Conservation (phyloP, 2,888 invertebrate species). For the Pimpla rufipes region DNA sequence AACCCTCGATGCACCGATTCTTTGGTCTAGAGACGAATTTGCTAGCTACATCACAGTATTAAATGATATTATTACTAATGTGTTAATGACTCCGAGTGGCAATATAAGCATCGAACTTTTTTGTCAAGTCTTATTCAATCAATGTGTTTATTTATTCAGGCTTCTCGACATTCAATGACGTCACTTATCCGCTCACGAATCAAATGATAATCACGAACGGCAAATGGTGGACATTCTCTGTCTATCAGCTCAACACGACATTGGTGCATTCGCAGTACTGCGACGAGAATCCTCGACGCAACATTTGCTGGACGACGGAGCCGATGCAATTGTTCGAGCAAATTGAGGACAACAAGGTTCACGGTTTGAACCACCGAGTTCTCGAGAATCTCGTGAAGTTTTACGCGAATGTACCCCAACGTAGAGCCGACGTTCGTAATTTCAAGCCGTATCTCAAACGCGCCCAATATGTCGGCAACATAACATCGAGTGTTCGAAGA, state of each 20-base stretch:
- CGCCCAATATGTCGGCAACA: conserved; percentile 88
- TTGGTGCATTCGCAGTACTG: conserved; percentile 88
- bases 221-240: conserved; percentile 93
- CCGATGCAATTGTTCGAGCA: conserved; percentile 91
- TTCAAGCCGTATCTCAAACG: conserved; percentile 91
- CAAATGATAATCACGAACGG: conserved; percentile 97
- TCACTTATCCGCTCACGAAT: conserved; percentile 95
- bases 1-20: too few species aligned
- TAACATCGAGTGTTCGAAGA: conserved; percentile 89
- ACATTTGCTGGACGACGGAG: conserved; percentile 93
- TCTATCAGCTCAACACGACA: conserved; percentile 97
- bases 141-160: conserved; percentile 83
- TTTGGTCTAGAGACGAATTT: too few species aligned
- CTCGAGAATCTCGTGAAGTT: conserved; percentile 91
- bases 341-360: conserved; percentile 89
- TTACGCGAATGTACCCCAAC: conserved; percentile 90
- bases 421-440: conserved; percentile 87
- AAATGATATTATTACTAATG: background rate
- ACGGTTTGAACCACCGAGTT: conserved; percentile 93
- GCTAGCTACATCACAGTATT: background rate
- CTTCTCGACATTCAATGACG: conserved; percentile 95
- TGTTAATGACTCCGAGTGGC: background rate
- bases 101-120: background rate
- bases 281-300: conserved; percentile 90
- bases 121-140: background rate